phyloP scores from a whole-genome alignment of 1,140 invertebrate genomes.

The Aphelenchoides fujianensis region DNA sequence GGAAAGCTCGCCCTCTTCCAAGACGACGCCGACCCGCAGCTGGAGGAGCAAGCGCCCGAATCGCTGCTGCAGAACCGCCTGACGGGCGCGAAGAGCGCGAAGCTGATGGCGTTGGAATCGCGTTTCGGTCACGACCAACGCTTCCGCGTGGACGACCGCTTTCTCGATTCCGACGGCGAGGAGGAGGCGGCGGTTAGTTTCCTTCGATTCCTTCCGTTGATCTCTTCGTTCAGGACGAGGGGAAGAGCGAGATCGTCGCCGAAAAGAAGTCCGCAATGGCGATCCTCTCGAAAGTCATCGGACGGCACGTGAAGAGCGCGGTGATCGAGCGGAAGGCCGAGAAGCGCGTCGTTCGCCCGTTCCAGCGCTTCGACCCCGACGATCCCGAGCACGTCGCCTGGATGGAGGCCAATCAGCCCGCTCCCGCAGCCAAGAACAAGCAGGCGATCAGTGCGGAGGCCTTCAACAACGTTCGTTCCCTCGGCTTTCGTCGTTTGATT shows the following conservation, averaged over 20 bases:
- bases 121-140: slow-evolving; percentile 26
- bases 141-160: slow-evolving; percentile 24
- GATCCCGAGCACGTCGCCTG: slow-evolving; percentile 27
- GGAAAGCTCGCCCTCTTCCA: slow-evolving; percentile 18
- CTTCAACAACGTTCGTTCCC: slow-evolving; percentile 3
- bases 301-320: slow-evolving; percentile 9
- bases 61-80: slow-evolving; percentile 17
- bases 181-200: slow-evolving; percentile 7
- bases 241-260: no score
- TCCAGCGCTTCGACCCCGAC: slow-evolving; percentile 29
- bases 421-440: slow-evolving; percentile 2
- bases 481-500: neutral
- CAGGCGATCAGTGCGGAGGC: neutral
- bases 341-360: slow-evolving; percentile 16
- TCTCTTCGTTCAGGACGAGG: no score
- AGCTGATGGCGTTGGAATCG: slow-evolving; percentile 12
- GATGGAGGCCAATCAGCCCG: slow-evolving; percentile 17
- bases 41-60: slow-evolving; percentile 14
- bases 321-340: slow-evolving; percentile 6
- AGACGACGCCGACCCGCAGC: slow-evolving; percentile 19
- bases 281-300: slow-evolving; percentile 21
- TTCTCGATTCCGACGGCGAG: slow-evolving; percentile 23
- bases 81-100: slow-evolving; percentile 4
- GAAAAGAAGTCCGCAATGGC: slow-evolving; percentile 15
- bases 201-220: no score